These are phyloP conservation scores for Achroia grisella DNA, from an alignment of 1,140 invertebrate species.

Conservation along the genomic window DNA sequence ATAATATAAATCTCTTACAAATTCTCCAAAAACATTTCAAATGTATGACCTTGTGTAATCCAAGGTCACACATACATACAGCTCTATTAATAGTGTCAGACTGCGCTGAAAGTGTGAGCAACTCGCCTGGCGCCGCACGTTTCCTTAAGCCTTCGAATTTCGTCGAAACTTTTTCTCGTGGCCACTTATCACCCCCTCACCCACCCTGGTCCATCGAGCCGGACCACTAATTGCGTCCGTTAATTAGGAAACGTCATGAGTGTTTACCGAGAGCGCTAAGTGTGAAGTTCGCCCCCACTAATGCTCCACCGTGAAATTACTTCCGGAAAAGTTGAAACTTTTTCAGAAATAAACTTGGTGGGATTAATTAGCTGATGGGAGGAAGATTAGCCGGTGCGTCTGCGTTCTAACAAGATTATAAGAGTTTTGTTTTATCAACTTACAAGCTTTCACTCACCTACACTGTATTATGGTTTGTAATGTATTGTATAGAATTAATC, in stretches of 20 bases:
- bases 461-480: no score
- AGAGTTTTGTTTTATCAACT: conserved; percentile 63
- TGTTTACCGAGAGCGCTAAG: conserved; percentile 69
- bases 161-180: conserved; percentile 55
- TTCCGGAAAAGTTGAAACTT: conserved; percentile 60
- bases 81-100: conserved; percentile 19
- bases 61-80: no score
- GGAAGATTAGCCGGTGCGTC: conserved; percentile 48
- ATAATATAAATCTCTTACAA: no score
- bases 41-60: no score
- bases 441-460: conserved; percentile 32
- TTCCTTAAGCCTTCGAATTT: conserved; percentile 57
- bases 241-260: conserved; percentile 73
- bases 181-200: conserved; percentile 49
- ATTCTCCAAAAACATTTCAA: no score
- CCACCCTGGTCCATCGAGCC: conserved; percentile 41
- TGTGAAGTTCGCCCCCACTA: conserved; percentile 65
- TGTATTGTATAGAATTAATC: no score
- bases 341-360: conserved; percentile 67
- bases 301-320: conserved; percentile 61
- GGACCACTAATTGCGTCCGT: conserved; percentile 70
- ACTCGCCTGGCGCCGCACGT: conserved; percentile 17
- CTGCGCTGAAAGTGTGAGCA: no score
- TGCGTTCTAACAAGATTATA: conserved; percentile 64
- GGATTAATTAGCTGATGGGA: conserved; percentile 71